A percentile compares a stretch with the other conserved stretches of the same genome.
phyloP scores from a whole-genome alignment of 2,113 vertebrate genomes.

The Condylura cristata region DNA sequence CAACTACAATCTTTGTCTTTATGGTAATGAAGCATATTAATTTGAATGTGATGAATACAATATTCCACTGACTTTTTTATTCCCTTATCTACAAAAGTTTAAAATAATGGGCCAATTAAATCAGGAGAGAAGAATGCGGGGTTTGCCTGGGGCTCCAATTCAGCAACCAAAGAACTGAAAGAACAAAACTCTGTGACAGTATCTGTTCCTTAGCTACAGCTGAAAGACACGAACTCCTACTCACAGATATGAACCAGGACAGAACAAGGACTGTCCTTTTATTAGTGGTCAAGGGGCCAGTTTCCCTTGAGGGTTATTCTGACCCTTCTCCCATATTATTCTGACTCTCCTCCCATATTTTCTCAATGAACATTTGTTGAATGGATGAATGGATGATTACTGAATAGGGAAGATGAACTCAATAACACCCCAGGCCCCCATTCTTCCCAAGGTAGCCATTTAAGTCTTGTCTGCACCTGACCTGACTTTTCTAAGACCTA shows the following conservation, averaged over 20 bases:
- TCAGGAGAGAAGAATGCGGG: conserved; percentile 50
- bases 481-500: neutral
- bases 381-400: neutral
- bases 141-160: conserved; percentile 62
- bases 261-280: neutral
- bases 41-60: conserved; percentile 66
- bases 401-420: neutral
- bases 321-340: neutral
- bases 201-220: neutral
- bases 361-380: neutral
- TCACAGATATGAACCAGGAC: neutral
- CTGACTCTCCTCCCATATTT: neutral
- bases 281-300: neutral
- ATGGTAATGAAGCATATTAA: conserved; percentile 77
- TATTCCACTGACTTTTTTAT: conserved; percentile 78
- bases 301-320: too few relatives aligned
- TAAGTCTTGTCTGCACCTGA: neutral
- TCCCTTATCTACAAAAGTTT: conserved; percentile 77
- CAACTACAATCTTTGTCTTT: conserved; percentile 66
- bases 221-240: neutral
- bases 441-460: neutral
- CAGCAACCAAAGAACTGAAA: conserved; percentile 57
- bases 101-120: conserved; percentile 81
- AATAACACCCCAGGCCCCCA: neutral
- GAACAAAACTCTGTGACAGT: neutral